A percentile compares a stretch with the other conserved stretches of the same genome.
Conservation (phyloP, 1,140 invertebrate species). For the Drosophila jambulina region DNA sequence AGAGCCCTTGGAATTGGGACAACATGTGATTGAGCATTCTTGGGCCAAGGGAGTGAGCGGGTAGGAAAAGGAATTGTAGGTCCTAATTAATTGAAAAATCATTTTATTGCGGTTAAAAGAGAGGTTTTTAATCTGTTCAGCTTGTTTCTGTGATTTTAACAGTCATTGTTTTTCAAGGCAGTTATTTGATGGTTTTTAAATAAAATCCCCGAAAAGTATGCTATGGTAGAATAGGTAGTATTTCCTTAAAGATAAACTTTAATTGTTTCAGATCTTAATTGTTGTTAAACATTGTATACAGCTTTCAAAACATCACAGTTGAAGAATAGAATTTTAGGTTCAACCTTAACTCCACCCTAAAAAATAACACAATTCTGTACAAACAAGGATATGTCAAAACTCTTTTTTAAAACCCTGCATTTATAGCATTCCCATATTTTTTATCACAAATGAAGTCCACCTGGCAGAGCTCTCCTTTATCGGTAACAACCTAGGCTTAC, state of each 20-base stretch:
- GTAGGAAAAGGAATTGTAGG: neutral
- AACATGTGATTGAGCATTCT: conserved; percentile 24
- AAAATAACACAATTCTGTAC: neutral
- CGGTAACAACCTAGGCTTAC: neutral
- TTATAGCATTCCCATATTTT: neutral
- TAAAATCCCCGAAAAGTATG: neutral
- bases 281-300: neutral
- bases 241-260: neutral
- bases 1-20: conserved; percentile 55
- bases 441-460: conserved; percentile 1
- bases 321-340: too few relatives aligned
- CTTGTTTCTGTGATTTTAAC: neutral
- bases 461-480: neutral
- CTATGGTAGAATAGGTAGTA: neutral
- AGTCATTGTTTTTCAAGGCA: neutral
- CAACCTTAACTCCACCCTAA: neutral
- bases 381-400: neutral
- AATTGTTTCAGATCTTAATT: too few relatives aligned
- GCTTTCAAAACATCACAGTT: neutral
- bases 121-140: neutral
- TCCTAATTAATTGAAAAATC: conserved; percentile 17
- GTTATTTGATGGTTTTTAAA: too few relatives aligned
- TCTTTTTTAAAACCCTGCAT: neutral
- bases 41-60: neutral
- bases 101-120: conserved; percentile 2